Base-by-base conservation (phyloP, 2,113 vertebrate genomes). In the Chamaetylas fuelleborni region DNA sequence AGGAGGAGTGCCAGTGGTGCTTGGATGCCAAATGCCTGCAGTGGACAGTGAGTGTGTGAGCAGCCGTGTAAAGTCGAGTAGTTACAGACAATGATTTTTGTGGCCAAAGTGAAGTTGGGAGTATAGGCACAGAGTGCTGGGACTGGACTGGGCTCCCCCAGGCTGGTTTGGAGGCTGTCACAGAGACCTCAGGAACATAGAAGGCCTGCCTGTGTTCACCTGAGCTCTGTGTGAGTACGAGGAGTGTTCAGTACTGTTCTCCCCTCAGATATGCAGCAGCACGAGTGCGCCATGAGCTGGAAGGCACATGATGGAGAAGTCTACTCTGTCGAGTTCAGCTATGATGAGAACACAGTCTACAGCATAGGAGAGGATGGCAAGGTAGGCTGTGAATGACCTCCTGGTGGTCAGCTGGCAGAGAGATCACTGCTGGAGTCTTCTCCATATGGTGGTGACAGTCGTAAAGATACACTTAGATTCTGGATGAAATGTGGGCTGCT, bases 261-360 rank as follows among this genome's bases (percentile, higher is more conserved):
- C 54, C 43, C 78, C 64, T 48, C 95, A 99, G 99, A 99, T 87
- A 99, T 99, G 99, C 99, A 99, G 97, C 98, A 98, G n/a, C 99
- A 99, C 0, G 98, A 99, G 95, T 99, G 99, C 2, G 99, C 98
- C 2, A 98, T 99, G 98, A 99, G 99, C 97, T 99, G 99, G 99
- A 98, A 97, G 86, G 99, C 99, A 56, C 99, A 99, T 2, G 97
- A 98, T 1, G 99, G 99, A 6, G 99, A 99, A 64, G 99, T 99
- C 54, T 99, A 99, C 97, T 99, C 99, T 0, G 99, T 99, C 58
- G 99, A 99, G 96, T 99, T 99, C 98, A 99, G 99, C 98, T 99
- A 98, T 2, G 99, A 99, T 9, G 99, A 99, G 96, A 99, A 99
- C 89, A 98, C 99, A 0, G 99, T 99, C 86, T 99, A 99, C 97